These are phyloP conservation scores for Aix galericulata DNA, from an alignment of 2,113 vertebrate genomes.

Conservation along the genomic window DNA sequence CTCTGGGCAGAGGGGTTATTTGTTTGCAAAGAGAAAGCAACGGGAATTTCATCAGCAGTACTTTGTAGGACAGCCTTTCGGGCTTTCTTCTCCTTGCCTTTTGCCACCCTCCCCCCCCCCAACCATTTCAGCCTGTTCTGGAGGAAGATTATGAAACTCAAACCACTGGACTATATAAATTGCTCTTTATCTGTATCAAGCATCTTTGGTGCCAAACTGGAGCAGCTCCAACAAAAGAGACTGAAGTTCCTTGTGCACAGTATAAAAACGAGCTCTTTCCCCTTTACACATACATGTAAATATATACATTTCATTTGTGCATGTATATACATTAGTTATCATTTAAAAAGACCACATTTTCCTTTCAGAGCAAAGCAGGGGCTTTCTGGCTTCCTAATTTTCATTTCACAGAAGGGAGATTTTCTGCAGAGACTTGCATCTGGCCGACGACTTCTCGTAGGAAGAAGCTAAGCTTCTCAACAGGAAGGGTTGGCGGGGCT, in stretches of 20 bases:
- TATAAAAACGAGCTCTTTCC: accelerated
- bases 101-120: not conserved
- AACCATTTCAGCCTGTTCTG: not conserved
- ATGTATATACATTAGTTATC: not conserved
- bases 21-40: not conserved
- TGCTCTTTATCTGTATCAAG: not conserved
- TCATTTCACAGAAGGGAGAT: not conserved
- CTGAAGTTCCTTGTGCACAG: not conserved
- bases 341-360: not conserved
- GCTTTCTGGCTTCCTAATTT: not conserved
- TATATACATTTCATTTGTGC: not conserved
- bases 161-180: not conserved
- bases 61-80: not conserved
- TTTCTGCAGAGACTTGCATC: not conserved
- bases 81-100: not conserved
- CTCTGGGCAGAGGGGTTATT: not conserved
- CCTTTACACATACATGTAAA: not conserved
- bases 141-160: not conserved
- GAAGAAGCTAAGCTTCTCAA: not conserved
- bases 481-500: not conserved
- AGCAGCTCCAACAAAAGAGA: not conserved
- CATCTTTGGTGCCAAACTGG: not conserved
- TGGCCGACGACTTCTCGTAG: not conserved
- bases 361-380: not conserved
- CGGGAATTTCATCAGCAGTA: not conserved